Evolutionary conservation across 1,140 invertebrate species (phyloP).

Genomic region (Bemisia tabaci): DNA sequence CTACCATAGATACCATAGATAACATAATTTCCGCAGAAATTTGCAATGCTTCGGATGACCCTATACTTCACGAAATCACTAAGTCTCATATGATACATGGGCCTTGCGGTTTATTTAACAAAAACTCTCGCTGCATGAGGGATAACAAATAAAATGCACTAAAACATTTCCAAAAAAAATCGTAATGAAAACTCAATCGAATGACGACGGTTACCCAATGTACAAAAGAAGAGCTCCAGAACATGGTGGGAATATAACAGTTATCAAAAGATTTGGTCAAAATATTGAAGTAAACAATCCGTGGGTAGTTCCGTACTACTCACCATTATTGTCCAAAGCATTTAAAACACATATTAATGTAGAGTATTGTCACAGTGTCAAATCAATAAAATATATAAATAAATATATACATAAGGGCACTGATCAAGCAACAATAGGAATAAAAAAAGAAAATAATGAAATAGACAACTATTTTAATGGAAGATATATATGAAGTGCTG

Average conservation of each 20-base stretch:
- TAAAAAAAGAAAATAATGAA: no score
- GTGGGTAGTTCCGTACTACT: constrained; percentile 33
- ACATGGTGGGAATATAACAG: constrained; percentile 15
- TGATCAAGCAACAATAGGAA: constrained; percentile 27
- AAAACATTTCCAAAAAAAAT: constrained; percentile 31
- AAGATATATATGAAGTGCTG: constrained; percentile 25
- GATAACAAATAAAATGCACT: constrained; percentile 34
- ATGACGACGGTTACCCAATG: constrained; percentile 29
- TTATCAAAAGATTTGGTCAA: constrained; percentile 7
- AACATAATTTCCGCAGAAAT: constrained; percentile 38
- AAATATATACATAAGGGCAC: no score
- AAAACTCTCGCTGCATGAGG: constrained; percentile 34
- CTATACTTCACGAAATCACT: constrained; percentile 29
- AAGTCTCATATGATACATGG: constrained; percentile 38
- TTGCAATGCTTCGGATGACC: constrained; percentile 32
- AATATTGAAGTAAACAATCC: constrained; percentile 28
- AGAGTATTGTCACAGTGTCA: no score
- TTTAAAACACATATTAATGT: constrained; percentile 31
- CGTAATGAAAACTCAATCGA: constrained; percentile 20
- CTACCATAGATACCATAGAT: constrained; percentile 35
- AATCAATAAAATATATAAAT: no score
- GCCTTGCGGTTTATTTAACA: constrained; percentile 35
- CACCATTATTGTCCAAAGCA: no score
- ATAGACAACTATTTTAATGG: constrained; percentile 26
- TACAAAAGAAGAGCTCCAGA: constrained; percentile 24